A percentile compares a stretch with the other conserved stretches of the same genome.
Evolutionary conservation across 2,888 invertebrate genomes (phyloP).

Genomic region (Caenorhabditis doughertyi): DNA sequence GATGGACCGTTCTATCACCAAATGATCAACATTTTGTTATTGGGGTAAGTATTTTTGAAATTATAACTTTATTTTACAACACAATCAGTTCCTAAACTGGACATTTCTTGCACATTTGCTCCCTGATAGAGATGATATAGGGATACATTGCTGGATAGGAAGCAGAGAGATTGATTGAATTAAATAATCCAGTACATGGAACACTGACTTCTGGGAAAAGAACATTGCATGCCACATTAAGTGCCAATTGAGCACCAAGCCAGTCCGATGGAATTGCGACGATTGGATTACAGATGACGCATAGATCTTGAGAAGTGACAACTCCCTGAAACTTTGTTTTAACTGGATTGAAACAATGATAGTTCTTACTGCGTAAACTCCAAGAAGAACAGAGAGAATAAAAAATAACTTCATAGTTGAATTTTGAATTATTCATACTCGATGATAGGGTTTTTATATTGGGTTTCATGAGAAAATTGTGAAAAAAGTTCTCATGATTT

Average conservation of each 20-base stretch:
- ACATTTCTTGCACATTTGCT: slow-evolving; percentile 13
- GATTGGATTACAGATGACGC: slow-evolving; percentile 13
- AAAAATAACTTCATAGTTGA: not conserved
- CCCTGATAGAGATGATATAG: slow-evolving; percentile 8
- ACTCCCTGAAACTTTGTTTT: not conserved
- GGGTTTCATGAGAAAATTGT: not conserved
- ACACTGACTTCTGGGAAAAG: slow-evolving; percentile 9
- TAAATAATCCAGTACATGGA: slow-evolving; percentile 17
- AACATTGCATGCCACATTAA: slow-evolving; percentile 17
- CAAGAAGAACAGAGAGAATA: not conserved
- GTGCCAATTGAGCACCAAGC: slow-evolving; percentile 14
- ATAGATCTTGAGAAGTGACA: slow-evolving; percentile 3
- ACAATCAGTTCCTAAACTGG: not conserved
- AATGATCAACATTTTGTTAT: slow-evolving; percentile 36
- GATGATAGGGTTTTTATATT: too few relatives aligned
- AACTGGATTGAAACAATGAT: not conserved
- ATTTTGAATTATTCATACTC: not conserved
- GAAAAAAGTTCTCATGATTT: slow-evolving; percentile 3
- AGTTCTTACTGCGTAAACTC: not conserved
- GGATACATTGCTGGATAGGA: slow-evolving; percentile 27
- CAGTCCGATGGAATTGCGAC: slow-evolving; percentile 28
- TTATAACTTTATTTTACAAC: not conserved
- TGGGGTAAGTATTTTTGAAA: slow-evolving; percentile 32
- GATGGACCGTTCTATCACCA: slow-evolving; percentile 54
- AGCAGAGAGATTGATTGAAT: slow-evolving; percentile 21